A percentile compares a stretch with the other conserved stretches of the same genome.
Evolutionary conservation across 2,113 vertebrate species (phyloP).

Genomic region (Grammomys dolichurus): DNA sequence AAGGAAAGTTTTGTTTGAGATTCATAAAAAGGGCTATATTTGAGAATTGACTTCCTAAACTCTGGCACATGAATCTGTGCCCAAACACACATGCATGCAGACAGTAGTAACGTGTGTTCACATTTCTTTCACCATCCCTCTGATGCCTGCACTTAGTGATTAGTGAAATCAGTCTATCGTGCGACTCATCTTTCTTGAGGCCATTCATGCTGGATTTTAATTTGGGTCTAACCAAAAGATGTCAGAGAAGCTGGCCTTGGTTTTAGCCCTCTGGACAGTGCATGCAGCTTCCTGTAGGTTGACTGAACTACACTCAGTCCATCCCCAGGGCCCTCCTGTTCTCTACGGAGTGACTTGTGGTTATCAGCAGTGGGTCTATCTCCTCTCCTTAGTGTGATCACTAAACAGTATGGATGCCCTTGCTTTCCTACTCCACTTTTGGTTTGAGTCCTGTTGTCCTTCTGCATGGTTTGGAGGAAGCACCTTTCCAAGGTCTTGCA

Average conservation of each 20-base stretch:
- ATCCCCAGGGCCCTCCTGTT: background rate
- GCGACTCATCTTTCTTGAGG: background rate
- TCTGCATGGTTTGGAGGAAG: background rate
- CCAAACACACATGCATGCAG: rapidly evolving
- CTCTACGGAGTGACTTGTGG: background rate
- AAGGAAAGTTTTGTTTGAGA: background rate
- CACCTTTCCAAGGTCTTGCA: background rate
- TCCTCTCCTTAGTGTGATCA: background rate
- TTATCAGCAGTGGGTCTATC: too few species aligned
- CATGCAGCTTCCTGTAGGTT: background rate
- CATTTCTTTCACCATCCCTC: background rate
- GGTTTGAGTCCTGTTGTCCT: background rate
- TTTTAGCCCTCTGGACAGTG: background rate
- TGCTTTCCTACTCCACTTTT: background rate
- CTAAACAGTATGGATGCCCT: background rate
- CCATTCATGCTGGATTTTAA: background rate
- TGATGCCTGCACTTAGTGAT: background rate
- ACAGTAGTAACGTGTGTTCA: background rate
- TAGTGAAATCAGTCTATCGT: constrained; percentile 10
- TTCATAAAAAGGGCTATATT: background rate
- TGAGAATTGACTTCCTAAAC: background rate
- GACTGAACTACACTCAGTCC: background rate
- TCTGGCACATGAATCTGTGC: background rate
- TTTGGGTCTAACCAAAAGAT: background rate
- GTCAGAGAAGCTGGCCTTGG: background rate